These are phyloP conservation scores for Halisarca cf. caerulea DNA, from an alignment of 37 sponge, comb jelly and placozoan species.

Conservation along the genomic window DNA sequence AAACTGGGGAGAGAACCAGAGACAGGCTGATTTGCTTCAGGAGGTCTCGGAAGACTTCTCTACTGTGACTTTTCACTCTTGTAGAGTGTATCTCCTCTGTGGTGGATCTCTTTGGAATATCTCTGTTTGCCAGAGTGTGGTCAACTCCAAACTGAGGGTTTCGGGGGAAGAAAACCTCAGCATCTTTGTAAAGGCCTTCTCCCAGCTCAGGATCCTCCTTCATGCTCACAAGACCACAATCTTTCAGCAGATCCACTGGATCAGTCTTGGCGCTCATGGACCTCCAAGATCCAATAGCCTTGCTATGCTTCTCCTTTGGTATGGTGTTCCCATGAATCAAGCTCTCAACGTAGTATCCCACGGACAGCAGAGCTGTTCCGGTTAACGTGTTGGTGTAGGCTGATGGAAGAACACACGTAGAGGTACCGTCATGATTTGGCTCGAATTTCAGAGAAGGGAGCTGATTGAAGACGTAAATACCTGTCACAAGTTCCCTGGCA, in stretches of 20 bases:
- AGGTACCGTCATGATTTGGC: constrained; percentile 66
- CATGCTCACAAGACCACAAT: constrained; percentile 46
- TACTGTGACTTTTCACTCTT: constrained; percentile 11
- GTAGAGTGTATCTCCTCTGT: constrained; percentile 37
- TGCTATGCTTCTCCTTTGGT: constrained; percentile 53
- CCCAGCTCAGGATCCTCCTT: constrained; percentile 52
- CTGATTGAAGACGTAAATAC: constrained; percentile 88
- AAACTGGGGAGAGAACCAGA: constrained; percentile 26
- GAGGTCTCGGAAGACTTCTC: constrained; percentile 44
- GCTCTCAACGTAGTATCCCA: constrained; percentile 62
- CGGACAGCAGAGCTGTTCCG: constrained; percentile 60
- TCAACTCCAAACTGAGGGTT: constrained; percentile 50
- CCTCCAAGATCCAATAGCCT: constrained; percentile 62
- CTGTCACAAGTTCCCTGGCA: constrained; percentile 74
- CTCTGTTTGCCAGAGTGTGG: constrained; percentile 31
- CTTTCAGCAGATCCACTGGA: constrained; percentile 29
- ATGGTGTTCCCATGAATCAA: constrained; percentile 73
- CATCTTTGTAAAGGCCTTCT: constrained; percentile 26
- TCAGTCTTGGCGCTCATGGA: constrained; percentile 30
- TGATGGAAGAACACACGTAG: constrained; percentile 54
- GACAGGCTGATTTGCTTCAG: constrained; percentile 53
- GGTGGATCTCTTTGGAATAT: constrained; percentile 39
- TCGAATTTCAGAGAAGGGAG: constrained; percentile 63
- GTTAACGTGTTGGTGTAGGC: constrained; percentile 82
- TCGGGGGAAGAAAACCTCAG: constrained; percentile 36